Conservation (phyloP, 2,113 vertebrate genomes). For the Platanista minor region DNA sequence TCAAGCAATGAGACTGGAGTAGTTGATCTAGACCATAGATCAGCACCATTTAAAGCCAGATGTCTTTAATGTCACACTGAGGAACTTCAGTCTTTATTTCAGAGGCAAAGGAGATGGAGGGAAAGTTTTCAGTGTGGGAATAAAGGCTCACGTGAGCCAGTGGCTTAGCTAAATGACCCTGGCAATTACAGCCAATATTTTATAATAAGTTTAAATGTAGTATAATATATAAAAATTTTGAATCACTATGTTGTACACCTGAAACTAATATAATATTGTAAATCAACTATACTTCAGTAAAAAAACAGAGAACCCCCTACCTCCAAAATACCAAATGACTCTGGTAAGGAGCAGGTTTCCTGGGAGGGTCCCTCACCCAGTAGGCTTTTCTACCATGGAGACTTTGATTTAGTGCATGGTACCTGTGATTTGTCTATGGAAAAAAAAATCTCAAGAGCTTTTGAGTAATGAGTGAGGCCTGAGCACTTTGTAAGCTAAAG, state of each 20-base stretch:
- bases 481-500: conserved; percentile 24
- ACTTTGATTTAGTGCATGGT: neutral
- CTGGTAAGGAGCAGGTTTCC: neutral
- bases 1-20: neutral
- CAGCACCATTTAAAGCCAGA: neutral
- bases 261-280: neutral
- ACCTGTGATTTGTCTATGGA: neutral
- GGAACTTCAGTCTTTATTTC: neutral
- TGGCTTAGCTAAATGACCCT: neutral
- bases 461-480: conserved; percentile 35
- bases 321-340: neutral
- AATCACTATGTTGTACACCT: neutral
- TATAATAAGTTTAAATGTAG: neutral
- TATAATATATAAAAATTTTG: neutral
- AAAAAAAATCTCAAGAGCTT: conserved; percentile 19
- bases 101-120: neutral
- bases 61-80: neutral
- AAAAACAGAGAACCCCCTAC: neutral
- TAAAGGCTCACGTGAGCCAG: neutral
- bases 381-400: neutral
- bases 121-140: neutral
- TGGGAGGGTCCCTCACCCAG: neutral
- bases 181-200: neutral
- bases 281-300: neutral
- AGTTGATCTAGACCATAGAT: neutral